Evolutionary conservation across 2,888 invertebrate species (phyloP).

Genomic region (Chrysotoxum bicinctum): DNA sequence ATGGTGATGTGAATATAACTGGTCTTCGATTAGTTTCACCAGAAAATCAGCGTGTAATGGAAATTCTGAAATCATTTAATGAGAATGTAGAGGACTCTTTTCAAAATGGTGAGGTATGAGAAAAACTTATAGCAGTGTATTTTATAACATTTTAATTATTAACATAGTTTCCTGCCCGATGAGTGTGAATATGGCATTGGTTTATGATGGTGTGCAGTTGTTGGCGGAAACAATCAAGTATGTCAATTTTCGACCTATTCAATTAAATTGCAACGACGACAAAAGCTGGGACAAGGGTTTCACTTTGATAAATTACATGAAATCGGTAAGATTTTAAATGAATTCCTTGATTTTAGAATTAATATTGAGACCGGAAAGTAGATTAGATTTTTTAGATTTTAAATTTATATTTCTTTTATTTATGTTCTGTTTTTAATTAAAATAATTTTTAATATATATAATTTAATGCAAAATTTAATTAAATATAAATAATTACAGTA

Average conservation of each 20-base stretch:
- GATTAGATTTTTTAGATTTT: too few species aligned
- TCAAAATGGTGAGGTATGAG: constrained; percentile 76
- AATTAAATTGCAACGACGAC: constrained; percentile 85
- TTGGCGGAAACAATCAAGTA: constrained; percentile 91
- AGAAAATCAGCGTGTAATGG: constrained; percentile 82
- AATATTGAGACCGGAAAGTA: background rate
- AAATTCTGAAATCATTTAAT: constrained; percentile 81
- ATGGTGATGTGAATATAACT: constrained; percentile 92
- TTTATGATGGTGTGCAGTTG: constrained; percentile 92
- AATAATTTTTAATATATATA: too few species aligned
- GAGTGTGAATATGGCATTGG: constrained; percentile 88
- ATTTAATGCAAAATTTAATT: too few species aligned
- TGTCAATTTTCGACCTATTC: constrained; percentile 81
- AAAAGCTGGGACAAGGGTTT: constrained; percentile 90
- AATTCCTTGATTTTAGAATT: background rate
- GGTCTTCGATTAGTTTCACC: constrained; percentile 86
- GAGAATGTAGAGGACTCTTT: constrained; percentile 77
- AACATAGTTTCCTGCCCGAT: constrained; percentile 79
- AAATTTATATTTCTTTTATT: too few species aligned
- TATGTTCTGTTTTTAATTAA: too few species aligned
- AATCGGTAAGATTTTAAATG: constrained; percentile 75
- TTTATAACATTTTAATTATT: background rate
- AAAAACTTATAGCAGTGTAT: background rate
- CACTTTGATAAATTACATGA: constrained; percentile 91
- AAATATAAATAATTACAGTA: too few species aligned